phyloP scores from a whole-genome alignment of 2,888 invertebrate species.

The Gandaritis pyraliata region DNA sequence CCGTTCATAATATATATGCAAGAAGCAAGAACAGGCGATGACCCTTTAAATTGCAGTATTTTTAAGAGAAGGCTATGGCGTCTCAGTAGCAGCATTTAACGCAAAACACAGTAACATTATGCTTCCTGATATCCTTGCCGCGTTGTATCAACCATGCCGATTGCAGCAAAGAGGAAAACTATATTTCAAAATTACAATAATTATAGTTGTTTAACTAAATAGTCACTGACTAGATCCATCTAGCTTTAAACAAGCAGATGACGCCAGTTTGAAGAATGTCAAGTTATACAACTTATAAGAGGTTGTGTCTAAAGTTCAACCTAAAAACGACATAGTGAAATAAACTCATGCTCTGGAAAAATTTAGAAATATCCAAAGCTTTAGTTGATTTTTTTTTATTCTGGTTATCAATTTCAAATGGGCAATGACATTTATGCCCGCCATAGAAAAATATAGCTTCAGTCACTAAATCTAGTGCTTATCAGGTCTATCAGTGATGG shows the following conservation, averaged over 20 bases:
- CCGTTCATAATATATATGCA: constrained; percentile 3
- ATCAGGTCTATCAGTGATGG: too few species aligned
- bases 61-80: constrained; percentile 6
- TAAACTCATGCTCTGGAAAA: neutral
- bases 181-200: constrained; percentile 14
- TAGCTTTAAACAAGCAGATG: neutral
- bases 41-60: constrained; percentile 16
- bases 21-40: constrained; percentile 20
- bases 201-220: constrained; percentile 2
- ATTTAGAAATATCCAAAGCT: neutral
- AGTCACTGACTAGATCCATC: constrained; percentile 3
- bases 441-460: too few species aligned
- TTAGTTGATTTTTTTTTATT: too few species aligned
- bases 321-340: neutral
- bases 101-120: constrained; percentile 1
- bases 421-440: too few species aligned
- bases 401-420: too few species aligned
- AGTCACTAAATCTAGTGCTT: too few species aligned
- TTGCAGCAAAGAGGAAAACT: constrained; percentile 20
- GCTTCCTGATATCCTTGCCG: constrained; percentile 33
- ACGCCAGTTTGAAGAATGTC: constrained; percentile 4
- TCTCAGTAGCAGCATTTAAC: constrained; percentile 4
- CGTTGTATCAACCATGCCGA: constrained; percentile 10
- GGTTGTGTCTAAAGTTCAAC: neutral
- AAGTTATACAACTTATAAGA: constrained; percentile 4